Percentiles rank a stretch among this genome's conserved stretches.
These are phyloP conservation scores for Actinernus sp. DNA, from an alignment of 92 coral and sea anemone species.

Conservation along the genomic window DNA sequence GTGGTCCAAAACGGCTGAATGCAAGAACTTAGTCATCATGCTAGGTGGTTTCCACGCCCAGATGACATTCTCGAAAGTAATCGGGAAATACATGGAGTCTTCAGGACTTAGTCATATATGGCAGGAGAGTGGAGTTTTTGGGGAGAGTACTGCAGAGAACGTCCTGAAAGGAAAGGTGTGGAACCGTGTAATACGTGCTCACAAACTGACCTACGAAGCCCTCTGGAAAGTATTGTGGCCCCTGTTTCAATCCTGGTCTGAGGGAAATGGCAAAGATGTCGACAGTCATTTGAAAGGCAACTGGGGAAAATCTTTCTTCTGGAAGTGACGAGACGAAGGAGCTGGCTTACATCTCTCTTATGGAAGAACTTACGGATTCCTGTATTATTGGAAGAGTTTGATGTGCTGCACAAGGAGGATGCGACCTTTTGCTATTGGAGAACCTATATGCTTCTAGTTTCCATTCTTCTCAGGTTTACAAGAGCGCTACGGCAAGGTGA, in stretches of 20 bases:
- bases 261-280: constrained; percentile 27
- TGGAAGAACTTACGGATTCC: too few relatives aligned
- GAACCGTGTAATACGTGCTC: constrained; percentile 68
- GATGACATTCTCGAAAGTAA: constrained; percentile 60
- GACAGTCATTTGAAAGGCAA: too few relatives aligned
- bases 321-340: too few relatives aligned
- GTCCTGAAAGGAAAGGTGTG: constrained; percentile 75
- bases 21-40: constrained; percentile 39
- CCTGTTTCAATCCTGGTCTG: constrained; percentile 16
- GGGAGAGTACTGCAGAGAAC: constrained; percentile 57
- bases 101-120: constrained; percentile 58
- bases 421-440: constrained; percentile 52
- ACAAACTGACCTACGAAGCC: constrained; percentile 46
- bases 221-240: constrained; percentile 46
- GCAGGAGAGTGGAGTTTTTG: constrained; percentile 43
- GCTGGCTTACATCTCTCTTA: too few relatives aligned
- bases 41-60: constrained; percentile 72
- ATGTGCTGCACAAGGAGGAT: constrained; percentile 18
- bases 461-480: constrained; percentile 66
- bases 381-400: constrained; percentile 33
- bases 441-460: constrained; percentile 40
- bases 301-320: too few relatives aligned
- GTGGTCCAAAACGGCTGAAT: constrained; percentile 38
- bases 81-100: constrained; percentile 56
- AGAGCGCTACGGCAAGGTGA: constrained; percentile 75